A percentile compares a stretch with the other conserved stretches of the same genome.
These are phyloP conservation scores for Cheiracanthium punctorium DNA, from an alignment of 2,888 invertebrate genomes.

Conservation along the genomic window DNA sequence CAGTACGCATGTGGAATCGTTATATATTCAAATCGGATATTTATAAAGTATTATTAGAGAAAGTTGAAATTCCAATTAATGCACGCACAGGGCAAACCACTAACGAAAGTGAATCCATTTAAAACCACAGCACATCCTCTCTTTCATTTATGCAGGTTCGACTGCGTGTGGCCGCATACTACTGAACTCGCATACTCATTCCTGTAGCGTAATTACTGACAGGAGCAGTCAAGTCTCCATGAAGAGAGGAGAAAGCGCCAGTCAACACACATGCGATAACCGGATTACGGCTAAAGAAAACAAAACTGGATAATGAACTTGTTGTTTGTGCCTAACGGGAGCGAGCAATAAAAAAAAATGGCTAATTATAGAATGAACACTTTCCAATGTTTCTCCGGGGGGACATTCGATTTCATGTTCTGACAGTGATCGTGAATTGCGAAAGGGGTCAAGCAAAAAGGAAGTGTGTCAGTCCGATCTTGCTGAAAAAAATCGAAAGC, in stretches of 20 bases:
- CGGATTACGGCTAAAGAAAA: neutral
- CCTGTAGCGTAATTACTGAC: too few relatives aligned
- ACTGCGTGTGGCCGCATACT: too few relatives aligned
- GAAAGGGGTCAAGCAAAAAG: conserved; percentile 40
- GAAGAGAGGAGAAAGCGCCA: neutral
- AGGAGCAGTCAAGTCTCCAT: too few relatives aligned
- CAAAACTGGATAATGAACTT: neutral
- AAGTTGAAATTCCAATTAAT: too few relatives aligned
- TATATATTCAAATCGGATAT: too few relatives aligned
- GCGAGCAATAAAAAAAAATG: neutral
- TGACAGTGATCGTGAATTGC: conserved; percentile 38
- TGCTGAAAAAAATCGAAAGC: neutral
- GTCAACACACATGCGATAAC: neutral
- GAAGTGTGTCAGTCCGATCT: conserved; percentile 22
- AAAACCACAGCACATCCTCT: too few relatives aligned
- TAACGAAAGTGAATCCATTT: too few relatives aligned
- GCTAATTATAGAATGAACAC: neutral
- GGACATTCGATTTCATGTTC: neutral
- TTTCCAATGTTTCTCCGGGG: neutral
- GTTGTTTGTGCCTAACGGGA: neutral
- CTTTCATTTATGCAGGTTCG: too few relatives aligned
- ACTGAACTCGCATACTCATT: too few relatives aligned
- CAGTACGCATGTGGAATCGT: too few relatives aligned
- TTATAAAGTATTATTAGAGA: too few relatives aligned
- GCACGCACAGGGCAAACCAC: too few relatives aligned